Conservation (phyloP, 2,797 vertebrate genomes). For the Sebastes melanostomus region DNA sequence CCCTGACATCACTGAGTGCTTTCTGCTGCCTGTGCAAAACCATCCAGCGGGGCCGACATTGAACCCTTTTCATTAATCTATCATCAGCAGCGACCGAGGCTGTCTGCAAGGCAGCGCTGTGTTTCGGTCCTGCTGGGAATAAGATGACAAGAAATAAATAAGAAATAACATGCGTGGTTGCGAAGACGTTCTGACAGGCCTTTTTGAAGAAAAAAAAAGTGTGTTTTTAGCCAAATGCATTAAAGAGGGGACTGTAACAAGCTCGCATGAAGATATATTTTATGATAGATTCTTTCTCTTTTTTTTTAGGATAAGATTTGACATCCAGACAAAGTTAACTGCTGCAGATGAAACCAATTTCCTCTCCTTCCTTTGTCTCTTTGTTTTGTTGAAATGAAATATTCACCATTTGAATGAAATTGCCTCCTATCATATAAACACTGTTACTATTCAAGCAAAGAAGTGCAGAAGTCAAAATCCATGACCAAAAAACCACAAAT, state of each 20-base stretch:
- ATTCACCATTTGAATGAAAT: conserved; percentile 9
- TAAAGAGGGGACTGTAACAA: neutral
- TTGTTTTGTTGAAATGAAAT: conserved; percentile 30
- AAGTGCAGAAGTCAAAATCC: neutral
- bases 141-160: conserved; percentile 36
- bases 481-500: neutral
- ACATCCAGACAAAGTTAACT: conserved; percentile 12
- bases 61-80: conserved; percentile 80
- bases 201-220: neutral
- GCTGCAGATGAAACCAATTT: conserved; percentile 27
- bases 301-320: neutral
- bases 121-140: conserved; percentile 46
- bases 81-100: conserved; percentile 71
- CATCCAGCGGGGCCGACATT: conserved; percentile 49
- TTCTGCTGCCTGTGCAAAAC: conserved; percentile 72
- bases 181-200: conserved; percentile 27
- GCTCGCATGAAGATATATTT: neutral
- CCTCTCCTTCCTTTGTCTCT: conserved; percentile 2
- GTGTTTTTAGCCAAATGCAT: conserved; percentile 14
- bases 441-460: neutral
- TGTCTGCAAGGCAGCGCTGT: conserved; percentile 46
- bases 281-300: neutral
- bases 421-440: neutral
- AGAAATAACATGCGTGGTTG: conserved; percentile 42
- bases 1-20: conserved; percentile 68